phyloP scores from a whole-genome alignment of 1,140 invertebrate genomes.

The Cotesia chilonis region DNA sequence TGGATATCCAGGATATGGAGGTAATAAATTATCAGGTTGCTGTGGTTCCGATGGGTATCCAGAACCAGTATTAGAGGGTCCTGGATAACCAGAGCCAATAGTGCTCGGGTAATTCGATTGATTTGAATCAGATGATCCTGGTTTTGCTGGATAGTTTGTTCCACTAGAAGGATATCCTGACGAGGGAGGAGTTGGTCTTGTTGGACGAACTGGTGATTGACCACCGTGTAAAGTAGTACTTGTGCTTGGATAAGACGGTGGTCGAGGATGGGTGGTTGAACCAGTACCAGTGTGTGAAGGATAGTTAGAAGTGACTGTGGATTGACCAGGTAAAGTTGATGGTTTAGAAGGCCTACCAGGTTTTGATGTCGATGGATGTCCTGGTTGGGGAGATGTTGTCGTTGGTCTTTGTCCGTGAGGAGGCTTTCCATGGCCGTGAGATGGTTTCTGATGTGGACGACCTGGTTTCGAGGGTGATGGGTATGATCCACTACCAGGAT shows the following conservation, averaged over 20 bases:
- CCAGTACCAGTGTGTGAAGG: no score
- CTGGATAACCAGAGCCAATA: conserved; percentile 30
- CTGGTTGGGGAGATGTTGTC: neutral
- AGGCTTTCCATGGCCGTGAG: no score
- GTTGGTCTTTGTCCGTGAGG: no score
- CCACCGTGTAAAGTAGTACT: neutral
- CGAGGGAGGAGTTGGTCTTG: conserved; percentile 8
- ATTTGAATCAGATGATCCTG: neutral
- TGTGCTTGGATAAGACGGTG: neutral
- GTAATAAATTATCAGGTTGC: conserved; percentile 35
- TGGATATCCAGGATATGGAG: conserved; percentile 28
- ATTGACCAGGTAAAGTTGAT: no score
- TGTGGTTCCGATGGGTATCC: conserved; percentile 8
- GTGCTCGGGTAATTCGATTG: neutral
- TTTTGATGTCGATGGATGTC: neutral
- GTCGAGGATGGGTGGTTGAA: no score
- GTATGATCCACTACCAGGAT: no score
- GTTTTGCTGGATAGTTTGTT: conserved; percentile 18
- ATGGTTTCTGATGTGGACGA: no score
- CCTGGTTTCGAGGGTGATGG: no score
- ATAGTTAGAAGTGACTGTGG: no score
- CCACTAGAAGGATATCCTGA: neutral
- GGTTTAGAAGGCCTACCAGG: no score
- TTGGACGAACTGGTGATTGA: no score
- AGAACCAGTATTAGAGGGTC: conserved; percentile 6